Conservation (phyloP, 2,113 vertebrate species). For the Gambusia holbrooki region DNA sequence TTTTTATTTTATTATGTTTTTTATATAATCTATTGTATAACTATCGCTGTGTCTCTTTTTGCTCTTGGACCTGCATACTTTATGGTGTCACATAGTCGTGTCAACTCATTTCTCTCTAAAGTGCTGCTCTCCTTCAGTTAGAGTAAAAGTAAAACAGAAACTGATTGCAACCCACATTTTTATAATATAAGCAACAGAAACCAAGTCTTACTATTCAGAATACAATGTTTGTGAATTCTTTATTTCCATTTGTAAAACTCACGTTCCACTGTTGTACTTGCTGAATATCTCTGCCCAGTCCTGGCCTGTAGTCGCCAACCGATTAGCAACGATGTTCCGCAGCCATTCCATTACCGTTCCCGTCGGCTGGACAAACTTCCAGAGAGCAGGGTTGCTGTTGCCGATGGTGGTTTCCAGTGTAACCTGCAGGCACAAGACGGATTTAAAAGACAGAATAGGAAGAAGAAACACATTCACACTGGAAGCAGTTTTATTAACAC, state of each 20-base stretch:
- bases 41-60: no score
- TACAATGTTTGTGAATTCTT: neutral
- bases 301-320: slow-evolving; percentile 81
- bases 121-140: neutral
- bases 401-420: slow-evolving; percentile 93
- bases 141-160: neutral
- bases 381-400: slow-evolving; percentile 87
- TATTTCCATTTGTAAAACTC: slow-evolving; percentile 55
- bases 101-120: neutral
- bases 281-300: slow-evolving; percentile 86
- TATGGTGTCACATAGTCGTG: neutral
- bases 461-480: neutral
- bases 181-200: neutral
- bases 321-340: slow-evolving; percentile 91
- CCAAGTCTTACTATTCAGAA: neutral
- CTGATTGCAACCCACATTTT: no score
- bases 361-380: slow-evolving; percentile 86
- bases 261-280: slow-evolving; percentile 95
- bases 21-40: no score
- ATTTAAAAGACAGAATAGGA: neutral
- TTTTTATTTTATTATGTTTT: no score
- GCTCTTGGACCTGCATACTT: no score
- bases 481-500: neutral
- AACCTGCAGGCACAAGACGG: slow-evolving; percentile 78
- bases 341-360: slow-evolving; percentile 90